Evolutionary conservation across 2,113 vertebrate genomes (phyloP).

Genomic region (Nothobranchius furzeri): DNA sequence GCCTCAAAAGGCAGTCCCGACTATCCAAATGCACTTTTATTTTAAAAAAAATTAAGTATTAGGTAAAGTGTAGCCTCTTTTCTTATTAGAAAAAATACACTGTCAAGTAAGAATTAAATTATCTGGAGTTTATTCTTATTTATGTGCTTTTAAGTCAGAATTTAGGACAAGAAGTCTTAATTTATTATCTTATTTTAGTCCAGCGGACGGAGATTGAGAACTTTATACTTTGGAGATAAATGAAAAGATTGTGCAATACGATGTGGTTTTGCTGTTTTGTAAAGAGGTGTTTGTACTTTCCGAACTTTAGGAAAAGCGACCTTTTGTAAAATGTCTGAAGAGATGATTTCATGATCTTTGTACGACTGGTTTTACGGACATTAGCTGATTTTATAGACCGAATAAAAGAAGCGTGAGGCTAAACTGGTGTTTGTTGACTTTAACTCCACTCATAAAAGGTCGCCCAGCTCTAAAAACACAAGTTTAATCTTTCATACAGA

Average conservation of each 20-base stretch:
- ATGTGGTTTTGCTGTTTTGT: constrained; percentile 82
- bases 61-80: constrained; percentile 50
- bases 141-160: constrained; percentile 77
- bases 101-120: constrained; percentile 70
- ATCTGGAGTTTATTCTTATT: constrained; percentile 75
- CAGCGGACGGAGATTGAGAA: constrained; percentile 69
- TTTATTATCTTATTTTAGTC: constrained; percentile 77
- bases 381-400: constrained; percentile 82
- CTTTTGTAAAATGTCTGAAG: constrained; percentile 75
- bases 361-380: constrained; percentile 79
- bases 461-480: neutral
- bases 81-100: constrained; percentile 56
- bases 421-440: constrained; percentile 5
- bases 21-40: constrained; percentile 74
- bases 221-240: constrained; percentile 78
- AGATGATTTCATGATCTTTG: constrained; percentile 78
- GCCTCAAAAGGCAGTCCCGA: constrained; percentile 55
- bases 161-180: constrained; percentile 77
- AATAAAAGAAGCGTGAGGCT: constrained; percentile 75
- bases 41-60: constrained; percentile 51
- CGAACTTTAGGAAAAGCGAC: constrained; percentile 73
- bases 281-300: constrained; percentile 82
- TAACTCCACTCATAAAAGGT: neutral
- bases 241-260: constrained; percentile 81
- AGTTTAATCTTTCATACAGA: constrained; percentile 27